A percentile compares a stretch with the other conserved stretches of the same genome.
phyloP scores from a whole-genome alignment of 2,113 vertebrate species.

The Toxotes chatareus region DNA sequence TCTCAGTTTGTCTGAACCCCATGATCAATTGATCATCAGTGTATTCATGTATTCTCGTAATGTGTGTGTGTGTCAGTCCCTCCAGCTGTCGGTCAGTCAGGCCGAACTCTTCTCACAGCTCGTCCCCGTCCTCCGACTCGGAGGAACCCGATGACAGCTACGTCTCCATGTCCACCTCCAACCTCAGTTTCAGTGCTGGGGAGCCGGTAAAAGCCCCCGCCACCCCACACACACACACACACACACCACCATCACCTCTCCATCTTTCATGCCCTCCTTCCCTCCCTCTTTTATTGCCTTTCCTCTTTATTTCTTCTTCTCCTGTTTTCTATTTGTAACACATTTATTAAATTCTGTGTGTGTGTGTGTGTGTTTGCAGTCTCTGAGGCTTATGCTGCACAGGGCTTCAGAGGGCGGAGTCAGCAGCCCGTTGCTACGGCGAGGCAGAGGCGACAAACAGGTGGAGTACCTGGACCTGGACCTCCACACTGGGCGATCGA shows the following conservation, averaged over 20 bases:
- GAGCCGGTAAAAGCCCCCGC: slow-evolving; percentile 82
- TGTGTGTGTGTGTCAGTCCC: slow-evolving; percentile 82
- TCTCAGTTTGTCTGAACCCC: no score
- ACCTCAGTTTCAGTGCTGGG: slow-evolving; percentile 83
- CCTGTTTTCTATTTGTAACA: no score
- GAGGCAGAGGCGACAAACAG: slow-evolving; percentile 88
- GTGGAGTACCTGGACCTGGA: slow-evolving; percentile 95
- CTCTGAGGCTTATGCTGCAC: slow-evolving; percentile 74
- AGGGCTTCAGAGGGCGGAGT: slow-evolving; percentile 87
- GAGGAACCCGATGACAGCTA: slow-evolving; percentile 93
- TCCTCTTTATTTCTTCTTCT: neutral
- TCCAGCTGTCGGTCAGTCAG: slow-evolving; percentile 86
- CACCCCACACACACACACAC: no score
- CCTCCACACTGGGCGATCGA: slow-evolving; percentile 90
- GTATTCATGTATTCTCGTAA: slow-evolving; percentile 14
- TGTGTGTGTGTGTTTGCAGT: slow-evolving; percentile 54
- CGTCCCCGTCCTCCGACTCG: slow-evolving; percentile 93
- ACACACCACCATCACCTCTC: no score
- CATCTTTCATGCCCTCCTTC: no score
- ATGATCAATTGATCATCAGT: no score
- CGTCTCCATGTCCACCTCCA: slow-evolving; percentile 90
- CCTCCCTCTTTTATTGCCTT: neutral
- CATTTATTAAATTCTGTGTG: neutral
- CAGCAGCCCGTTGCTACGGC: slow-evolving; percentile 87
- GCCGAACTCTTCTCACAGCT: slow-evolving; percentile 90